These are phyloP conservation scores for Morpho helenor DNA, from an alignment of 2,888 invertebrate species.

Conservation along the genomic window DNA sequence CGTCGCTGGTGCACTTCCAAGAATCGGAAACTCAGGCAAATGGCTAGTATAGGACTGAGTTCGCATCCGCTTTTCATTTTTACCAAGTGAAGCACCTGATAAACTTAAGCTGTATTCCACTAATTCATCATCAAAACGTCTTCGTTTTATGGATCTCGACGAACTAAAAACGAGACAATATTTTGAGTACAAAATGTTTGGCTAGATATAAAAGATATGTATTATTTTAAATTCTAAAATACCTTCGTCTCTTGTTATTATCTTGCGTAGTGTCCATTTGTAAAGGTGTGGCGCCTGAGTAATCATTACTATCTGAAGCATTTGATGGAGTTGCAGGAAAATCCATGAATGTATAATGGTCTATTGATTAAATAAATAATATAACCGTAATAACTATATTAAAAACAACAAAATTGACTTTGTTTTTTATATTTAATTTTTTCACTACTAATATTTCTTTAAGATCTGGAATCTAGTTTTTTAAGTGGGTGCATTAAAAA, in stretches of 20 bases:
- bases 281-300: slow-evolving; percentile 49
- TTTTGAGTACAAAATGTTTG: not conserved
- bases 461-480: too few relatives aligned
- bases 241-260: slow-evolving; percentile 74
- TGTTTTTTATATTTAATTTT: too few relatives aligned
- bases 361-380: too few relatives aligned
- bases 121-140: slow-evolving; percentile 97
- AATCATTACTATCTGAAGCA: slow-evolving; percentile 67
- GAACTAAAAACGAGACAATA: slow-evolving; percentile 81
- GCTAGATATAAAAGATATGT: not conserved
- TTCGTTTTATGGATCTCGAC: slow-evolving; percentile 95
- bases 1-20: slow-evolving; percentile 35
- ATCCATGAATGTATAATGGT: slow-evolving; percentile 45
- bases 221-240: slow-evolving; percentile 9
- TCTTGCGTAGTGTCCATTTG: slow-evolving; percentile 59
- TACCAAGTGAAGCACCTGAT: slow-evolving; percentile 75
- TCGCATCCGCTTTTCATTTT: slow-evolving; percentile 67
- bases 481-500: too few relatives aligned
- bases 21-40: slow-evolving; percentile 64
- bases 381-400: too few relatives aligned
- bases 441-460: too few relatives aligned
- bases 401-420: too few relatives aligned
- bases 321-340: slow-evolving; percentile 64
- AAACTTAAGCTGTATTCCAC: slow-evolving; percentile 93
- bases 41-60: slow-evolving; percentile 75